A percentile compares a stretch with the other conserved stretches of the same genome.
Evolutionary conservation across 2,888 invertebrate species (phyloP).

Genomic region (Loripinus fragilis): DNA sequence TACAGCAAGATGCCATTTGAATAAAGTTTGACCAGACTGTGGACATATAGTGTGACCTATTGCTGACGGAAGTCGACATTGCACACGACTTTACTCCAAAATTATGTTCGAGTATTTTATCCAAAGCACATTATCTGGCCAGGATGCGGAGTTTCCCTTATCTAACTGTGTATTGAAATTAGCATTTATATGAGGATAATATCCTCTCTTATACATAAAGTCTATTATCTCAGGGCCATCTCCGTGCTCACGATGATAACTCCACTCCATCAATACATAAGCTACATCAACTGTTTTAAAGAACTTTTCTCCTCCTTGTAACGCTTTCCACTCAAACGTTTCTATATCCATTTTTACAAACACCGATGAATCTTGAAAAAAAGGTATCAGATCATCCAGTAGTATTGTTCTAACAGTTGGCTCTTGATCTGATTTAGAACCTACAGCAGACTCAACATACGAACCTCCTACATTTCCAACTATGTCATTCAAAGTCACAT

Average conservation of each 20-base stretch:
- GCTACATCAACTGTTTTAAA: constrained; percentile 66
- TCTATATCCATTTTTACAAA: constrained; percentile 77
- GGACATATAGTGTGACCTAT: too few species aligned
- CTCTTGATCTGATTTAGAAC: constrained; percentile 1
- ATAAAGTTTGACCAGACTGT: too few species aligned
- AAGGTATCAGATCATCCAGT: constrained; percentile 66
- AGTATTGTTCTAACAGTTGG: constrained; percentile 58
- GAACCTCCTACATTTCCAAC: constrained; percentile 68
- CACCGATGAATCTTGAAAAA: constrained; percentile 55
- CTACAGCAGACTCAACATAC: constrained; percentile 47
- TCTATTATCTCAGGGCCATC: constrained; percentile 61
- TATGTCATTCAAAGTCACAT: constrained; percentile 58
- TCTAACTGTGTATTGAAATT: constrained; percentile 53
- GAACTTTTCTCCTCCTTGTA: constrained; percentile 64
- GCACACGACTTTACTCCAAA: constrained; percentile 1
- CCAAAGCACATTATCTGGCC: constrained; percentile 77
- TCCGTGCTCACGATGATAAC: constrained; percentile 60
- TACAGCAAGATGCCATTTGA: too few species aligned
- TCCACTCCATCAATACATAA: constrained; percentile 74
- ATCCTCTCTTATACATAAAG: constrained; percentile 59
- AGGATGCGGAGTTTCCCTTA: constrained; percentile 51
- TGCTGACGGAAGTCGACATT: too few species aligned
- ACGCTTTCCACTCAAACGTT: constrained; percentile 66
- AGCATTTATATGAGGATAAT: constrained; percentile 65
- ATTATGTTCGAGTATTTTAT: constrained; percentile 55